Percentiles rank a stretch among this genome's conserved stretches.
These are phyloP conservation scores for Synanthedon andrenaeformis DNA, from an alignment of 2,888 invertebrate species.

Conservation along the genomic window DNA sequence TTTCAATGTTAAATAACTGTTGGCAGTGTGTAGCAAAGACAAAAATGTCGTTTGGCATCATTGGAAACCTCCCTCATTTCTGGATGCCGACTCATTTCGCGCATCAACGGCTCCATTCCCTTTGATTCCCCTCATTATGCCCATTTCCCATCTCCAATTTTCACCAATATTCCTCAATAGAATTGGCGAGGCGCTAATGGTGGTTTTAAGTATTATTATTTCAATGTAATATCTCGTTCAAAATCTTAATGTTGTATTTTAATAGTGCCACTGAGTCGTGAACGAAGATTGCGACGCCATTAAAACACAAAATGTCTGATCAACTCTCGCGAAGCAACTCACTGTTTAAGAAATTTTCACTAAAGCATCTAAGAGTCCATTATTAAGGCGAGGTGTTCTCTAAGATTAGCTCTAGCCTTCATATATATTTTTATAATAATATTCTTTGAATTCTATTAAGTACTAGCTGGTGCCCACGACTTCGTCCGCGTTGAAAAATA, in stretches of 20 bases:
- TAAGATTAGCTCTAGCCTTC: too few species aligned
- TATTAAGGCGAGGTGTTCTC: too few species aligned
- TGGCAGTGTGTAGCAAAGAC: slow-evolving; percentile 11
- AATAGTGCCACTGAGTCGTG: not conserved
- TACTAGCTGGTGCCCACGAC: too few species aligned
- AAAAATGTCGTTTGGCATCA: slow-evolving; percentile 23
- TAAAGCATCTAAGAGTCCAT: too few species aligned
- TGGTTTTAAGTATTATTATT: not conserved
- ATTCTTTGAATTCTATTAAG: too few species aligned
- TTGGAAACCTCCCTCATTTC: slow-evolving; percentile 34
- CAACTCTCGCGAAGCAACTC: too few species aligned
- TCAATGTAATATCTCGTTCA: not conserved
- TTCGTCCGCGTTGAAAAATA: too few species aligned
- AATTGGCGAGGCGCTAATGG: not conserved
- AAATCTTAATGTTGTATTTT: not conserved
- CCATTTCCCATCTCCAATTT: slow-evolving; percentile 1
- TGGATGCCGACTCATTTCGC: slow-evolving; percentile 45
- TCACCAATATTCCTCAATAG: not conserved
- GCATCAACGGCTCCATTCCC: slow-evolving; percentile 31
- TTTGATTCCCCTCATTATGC: slow-evolving; percentile 40
- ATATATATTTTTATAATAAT: too few species aligned
- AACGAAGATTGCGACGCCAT: not conserved
- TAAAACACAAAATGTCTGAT: too few species aligned
- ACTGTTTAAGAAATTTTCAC: too few species aligned
- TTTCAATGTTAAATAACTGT: too few species aligned